These are phyloP conservation scores for Urocyon cinereoargenteus DNA, from an alignment of 2,797 vertebrate genomes.

Conservation along the genomic window DNA sequence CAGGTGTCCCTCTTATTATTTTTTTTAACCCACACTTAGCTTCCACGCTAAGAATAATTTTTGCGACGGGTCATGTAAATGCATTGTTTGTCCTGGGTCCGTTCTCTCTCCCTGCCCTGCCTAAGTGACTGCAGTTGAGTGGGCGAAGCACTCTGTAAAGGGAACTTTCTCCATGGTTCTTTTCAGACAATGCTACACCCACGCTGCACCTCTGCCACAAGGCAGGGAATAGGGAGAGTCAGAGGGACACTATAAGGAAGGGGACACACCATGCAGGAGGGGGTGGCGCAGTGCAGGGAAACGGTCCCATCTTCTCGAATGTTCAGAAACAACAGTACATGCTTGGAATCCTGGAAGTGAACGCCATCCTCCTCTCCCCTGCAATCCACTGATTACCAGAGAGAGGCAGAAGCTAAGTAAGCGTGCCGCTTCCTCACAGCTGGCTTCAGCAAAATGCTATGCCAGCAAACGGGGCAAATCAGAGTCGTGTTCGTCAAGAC, in stretches of 20 bases:
- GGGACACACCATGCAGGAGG: background rate
- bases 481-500: background rate
- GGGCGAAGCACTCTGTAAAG: background rate
- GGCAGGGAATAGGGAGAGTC: constrained; percentile 54
- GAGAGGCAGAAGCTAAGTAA: constrained; percentile 2
- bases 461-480: background rate
- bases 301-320: constrained; percentile 24
- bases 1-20: too few species aligned
- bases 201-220: constrained; percentile 50
- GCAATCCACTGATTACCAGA: constrained; percentile 63
- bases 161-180: constrained; percentile 23
- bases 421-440: background rate
- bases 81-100: accelerated
- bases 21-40: background rate
- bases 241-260: background rate
- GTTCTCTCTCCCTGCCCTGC: too few species aligned
- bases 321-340: constrained; percentile 57
- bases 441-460: background rate
- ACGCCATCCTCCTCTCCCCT: background rate
- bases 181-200: constrained; percentile 59
- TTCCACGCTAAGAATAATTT: background rate
- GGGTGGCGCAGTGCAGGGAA: constrained; percentile 27
- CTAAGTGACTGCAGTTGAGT: constrained; percentile 38
- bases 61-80: background rate
- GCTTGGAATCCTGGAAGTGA: constrained; percentile 73